These are phyloP conservation scores for Menura novaehollandiae DNA, from an alignment of 2,113 vertebrate species.

Conservation along the genomic window DNA sequence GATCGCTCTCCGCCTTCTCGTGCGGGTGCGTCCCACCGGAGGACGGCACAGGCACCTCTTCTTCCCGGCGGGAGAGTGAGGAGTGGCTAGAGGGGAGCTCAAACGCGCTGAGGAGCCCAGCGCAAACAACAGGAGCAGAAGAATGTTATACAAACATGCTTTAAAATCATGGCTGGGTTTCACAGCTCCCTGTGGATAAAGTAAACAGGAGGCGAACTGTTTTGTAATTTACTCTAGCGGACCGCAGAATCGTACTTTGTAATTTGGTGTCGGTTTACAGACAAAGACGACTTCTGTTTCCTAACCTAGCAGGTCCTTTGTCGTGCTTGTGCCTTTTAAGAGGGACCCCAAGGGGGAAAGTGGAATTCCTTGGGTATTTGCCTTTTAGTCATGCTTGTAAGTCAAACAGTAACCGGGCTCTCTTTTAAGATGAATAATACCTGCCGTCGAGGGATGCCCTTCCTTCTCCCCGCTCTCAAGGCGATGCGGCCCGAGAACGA, in stretches of 20 bases:
- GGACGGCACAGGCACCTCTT: neutral
- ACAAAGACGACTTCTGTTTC: slow-evolving; percentile 51
- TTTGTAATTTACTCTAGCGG: slow-evolving; percentile 59
- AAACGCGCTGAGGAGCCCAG: neutral
- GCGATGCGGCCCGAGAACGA: neutral
- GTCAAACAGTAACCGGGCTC: neutral
- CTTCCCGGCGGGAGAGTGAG: neutral
- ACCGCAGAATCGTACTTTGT: slow-evolving; percentile 44
- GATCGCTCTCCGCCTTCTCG: neutral
- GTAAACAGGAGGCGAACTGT: slow-evolving; percentile 2
- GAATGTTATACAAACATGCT: slow-evolving; percentile 2
- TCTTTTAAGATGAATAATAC: neutral
- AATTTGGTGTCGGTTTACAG: slow-evolving; percentile 73
- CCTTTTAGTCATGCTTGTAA: slow-evolving; percentile 59
- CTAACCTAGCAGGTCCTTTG: slow-evolving; percentile 48
- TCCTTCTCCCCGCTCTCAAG: neutral
- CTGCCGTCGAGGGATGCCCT: slow-evolving; percentile 19
- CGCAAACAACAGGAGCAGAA: neutral
- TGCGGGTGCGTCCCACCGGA: neutral
- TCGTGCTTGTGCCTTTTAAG: slow-evolving; percentile 56
- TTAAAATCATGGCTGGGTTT: slow-evolving; percentile 22
- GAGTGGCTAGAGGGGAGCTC: neutral
- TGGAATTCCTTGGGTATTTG: slow-evolving; percentile 38
- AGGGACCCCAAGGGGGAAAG: slow-evolving; percentile 12
- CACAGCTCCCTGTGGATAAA: slow-evolving; percentile 1